phyloP scores from a whole-genome alignment of 1,140 invertebrate genomes.

The Caenorhabditis inopinata region DNA sequence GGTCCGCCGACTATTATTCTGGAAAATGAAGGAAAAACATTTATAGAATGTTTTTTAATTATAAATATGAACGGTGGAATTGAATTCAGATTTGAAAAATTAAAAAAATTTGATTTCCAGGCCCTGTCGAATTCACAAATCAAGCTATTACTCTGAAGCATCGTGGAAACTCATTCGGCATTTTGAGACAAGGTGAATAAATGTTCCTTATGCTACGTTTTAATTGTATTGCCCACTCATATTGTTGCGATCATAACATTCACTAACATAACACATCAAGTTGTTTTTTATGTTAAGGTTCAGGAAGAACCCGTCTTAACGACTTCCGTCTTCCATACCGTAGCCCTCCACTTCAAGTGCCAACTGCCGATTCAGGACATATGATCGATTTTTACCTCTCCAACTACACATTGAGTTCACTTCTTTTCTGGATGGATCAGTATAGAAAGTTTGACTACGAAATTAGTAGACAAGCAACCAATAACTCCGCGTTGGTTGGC shows the following conservation, averaged over 20 bases:
- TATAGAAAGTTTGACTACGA: slow-evolving; percentile 66
- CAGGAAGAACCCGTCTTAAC: slow-evolving; percentile 62
- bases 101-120: slow-evolving; percentile 8
- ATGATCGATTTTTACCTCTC: slow-evolving; percentile 65
- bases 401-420: slow-evolving; percentile 61
- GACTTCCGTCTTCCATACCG: slow-evolving; percentile 64
- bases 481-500: slow-evolving; percentile 60
- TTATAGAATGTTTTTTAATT: too few relatives aligned
- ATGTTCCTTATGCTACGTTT: too few relatives aligned
- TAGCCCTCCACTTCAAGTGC: slow-evolving; percentile 50
- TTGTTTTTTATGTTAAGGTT: slow-evolving; percentile 18
- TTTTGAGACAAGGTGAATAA: slow-evolving; percentile 60
- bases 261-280: background rate
- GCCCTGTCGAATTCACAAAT: slow-evolving; percentile 49
- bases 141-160: slow-evolving; percentile 42
- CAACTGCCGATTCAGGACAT: slow-evolving; percentile 40
- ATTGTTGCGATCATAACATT: slow-evolving; percentile 3
- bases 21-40: too few relatives aligned
- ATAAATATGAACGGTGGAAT: too few relatives aligned
- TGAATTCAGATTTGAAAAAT: too few relatives aligned
- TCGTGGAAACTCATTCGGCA: slow-evolving; percentile 65
- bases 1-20: too few relatives aligned
- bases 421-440: slow-evolving; percentile 66
- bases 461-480: slow-evolving; percentile 58
- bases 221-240: background rate